phyloP scores from a whole-genome alignment of 2,113 vertebrate species.

The Macrotus californicus region DNA sequence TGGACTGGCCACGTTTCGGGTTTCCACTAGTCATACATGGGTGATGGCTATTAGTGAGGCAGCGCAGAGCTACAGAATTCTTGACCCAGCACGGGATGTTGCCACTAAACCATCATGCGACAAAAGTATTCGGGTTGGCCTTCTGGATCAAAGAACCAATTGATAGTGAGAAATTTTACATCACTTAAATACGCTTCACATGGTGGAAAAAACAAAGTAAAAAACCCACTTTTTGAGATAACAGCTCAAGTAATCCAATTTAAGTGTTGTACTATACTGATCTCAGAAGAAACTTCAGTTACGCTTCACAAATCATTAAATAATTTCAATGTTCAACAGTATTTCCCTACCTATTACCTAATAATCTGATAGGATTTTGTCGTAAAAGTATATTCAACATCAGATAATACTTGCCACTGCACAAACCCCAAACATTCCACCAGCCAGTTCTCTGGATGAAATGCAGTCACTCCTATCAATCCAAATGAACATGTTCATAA shows the following conservation, averaged over 20 bases:
- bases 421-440: background rate
- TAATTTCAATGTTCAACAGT: background rate
- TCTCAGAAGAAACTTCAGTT: background rate
- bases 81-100: background rate
- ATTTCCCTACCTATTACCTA: background rate
- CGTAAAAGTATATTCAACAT: background rate
- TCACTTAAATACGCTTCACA: background rate
- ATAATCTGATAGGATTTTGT: background rate
- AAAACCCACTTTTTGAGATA: background rate
- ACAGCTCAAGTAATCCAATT: background rate
- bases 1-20: background rate
- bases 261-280: background rate
- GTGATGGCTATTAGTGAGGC: background rate
- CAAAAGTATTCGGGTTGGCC: background rate
- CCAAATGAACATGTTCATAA: conserved; percentile 61
- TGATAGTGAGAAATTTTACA: background rate
- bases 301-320: background rate
- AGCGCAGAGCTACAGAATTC: background rate
- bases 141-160: background rate
- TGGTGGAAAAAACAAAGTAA: background rate
- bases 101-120: background rate
- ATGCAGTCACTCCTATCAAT: conserved; percentile 33
- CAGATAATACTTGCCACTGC: background rate
- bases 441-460: conserved; percentile 4
- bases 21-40: background rate